Conservation (phyloP, 2,797 vertebrate species). For the Macrochelys suwanniensis region DNA sequence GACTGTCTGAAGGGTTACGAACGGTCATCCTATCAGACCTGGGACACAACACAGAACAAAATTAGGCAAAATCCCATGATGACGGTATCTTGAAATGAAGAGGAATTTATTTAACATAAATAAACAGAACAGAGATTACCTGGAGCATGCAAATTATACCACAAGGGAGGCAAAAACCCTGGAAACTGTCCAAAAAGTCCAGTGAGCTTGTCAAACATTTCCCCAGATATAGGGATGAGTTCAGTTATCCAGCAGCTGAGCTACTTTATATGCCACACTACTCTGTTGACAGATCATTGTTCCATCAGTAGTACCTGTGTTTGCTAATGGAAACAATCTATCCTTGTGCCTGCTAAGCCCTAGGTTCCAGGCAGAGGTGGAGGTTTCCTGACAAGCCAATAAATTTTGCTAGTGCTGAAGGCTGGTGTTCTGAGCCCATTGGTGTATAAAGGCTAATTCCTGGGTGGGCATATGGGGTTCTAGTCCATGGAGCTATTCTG, state of each 20-base stretch:
- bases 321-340: conserved; percentile 1
- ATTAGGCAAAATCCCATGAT: neutral
- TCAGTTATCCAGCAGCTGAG: neutral
- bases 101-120: conserved; percentile 66
- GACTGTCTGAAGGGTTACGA: neutral
- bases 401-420: neutral
- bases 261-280: neutral
- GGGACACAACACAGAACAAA: neutral
- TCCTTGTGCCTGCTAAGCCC: neutral
- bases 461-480: neutral
- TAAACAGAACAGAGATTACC: neutral
- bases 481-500: neutral
- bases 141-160: neutral
- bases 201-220: neutral
- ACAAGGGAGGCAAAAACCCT: neutral
- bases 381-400: conserved; percentile 4
- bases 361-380: conserved; percentile 5
- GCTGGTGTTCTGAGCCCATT: neutral
- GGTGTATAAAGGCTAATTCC: neutral
- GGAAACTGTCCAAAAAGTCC: conserved; percentile 26
- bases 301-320: neutral
- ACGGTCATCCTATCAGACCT: neutral
- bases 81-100: conserved; percentile 13
- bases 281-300: neutral
- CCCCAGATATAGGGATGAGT: conserved; percentile 24